Percentiles rank a stretch among this genome's conserved stretches.
Conservation (phyloP, 2,888 invertebrate species). For the Anagyrus pseudococci region DNA sequence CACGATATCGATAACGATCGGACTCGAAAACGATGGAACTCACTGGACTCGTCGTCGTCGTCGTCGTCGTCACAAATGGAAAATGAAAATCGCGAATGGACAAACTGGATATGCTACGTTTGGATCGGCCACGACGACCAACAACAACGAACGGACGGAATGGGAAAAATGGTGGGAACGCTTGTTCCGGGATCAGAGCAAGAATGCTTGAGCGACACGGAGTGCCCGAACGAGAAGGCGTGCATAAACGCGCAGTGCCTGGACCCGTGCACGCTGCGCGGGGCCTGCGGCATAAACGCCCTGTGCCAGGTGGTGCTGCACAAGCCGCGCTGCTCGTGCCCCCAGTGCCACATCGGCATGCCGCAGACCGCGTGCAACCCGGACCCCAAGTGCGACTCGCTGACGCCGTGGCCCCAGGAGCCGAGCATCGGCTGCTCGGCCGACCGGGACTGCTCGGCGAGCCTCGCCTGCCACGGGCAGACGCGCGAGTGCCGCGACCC, state of each 20-base stretch:
- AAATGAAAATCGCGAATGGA: no score
- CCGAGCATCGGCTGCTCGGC: slow-evolving; percentile 69
- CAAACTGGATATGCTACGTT: no score
- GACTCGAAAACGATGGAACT: slow-evolving; percentile 35
- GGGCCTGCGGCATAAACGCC: slow-evolving; percentile 88
- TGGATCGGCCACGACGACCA: no score
- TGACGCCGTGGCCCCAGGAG: slow-evolving; percentile 65
- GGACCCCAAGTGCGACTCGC: slow-evolving; percentile 78
- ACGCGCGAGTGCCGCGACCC: slow-evolving; percentile 82
- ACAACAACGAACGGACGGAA: no score
- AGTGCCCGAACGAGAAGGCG: slow-evolving; percentile 90
- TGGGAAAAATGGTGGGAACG: no score
- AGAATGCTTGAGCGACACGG: slow-evolving; percentile 89
- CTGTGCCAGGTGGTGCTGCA: slow-evolving; percentile 85
- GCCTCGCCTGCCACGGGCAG: slow-evolving; percentile 74
- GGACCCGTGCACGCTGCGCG: slow-evolving; percentile 88
- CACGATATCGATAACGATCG: no score
- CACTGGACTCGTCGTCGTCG: no score
- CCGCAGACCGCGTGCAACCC: slow-evolving; percentile 80
- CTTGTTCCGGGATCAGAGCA: no score
- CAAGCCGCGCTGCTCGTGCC: slow-evolving; percentile 86
- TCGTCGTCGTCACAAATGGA: no score
- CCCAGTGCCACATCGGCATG: slow-evolving; percentile 85
- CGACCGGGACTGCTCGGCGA: slow-evolving; percentile 77
- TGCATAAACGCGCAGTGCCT: slow-evolving; percentile 90